Conservation (phyloP, 2,888 invertebrate genomes). For the Drosophila colorata region DNA sequence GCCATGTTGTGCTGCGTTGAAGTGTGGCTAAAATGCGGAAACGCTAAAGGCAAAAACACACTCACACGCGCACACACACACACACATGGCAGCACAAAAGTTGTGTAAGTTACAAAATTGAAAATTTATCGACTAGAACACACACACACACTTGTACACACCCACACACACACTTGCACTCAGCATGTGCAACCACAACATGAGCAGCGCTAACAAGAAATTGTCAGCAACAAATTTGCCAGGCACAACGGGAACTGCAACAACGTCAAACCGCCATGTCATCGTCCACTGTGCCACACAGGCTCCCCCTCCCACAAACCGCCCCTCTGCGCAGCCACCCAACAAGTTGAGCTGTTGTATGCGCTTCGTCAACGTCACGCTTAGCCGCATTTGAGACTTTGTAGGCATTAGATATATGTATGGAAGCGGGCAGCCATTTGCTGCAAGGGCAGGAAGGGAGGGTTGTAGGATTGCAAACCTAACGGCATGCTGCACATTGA, state of each 20-base stretch:
- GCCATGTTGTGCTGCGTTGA: conserved; percentile 69
- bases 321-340: conserved; percentile 1
- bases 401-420: conserved; percentile 63
- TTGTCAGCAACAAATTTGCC: conserved; percentile 75
- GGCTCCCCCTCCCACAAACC: background rate
- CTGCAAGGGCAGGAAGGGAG: background rate
- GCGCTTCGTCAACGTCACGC: conserved; percentile 78
- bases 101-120: conserved; percentile 66
- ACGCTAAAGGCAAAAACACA: conserved; percentile 54
- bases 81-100: conserved; percentile 4
- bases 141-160: conserved; percentile 32
- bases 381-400: conserved; percentile 73
- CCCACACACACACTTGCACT: conserved; percentile 15
- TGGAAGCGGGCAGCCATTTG: conserved; percentile 11
- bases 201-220: conserved; percentile 68
- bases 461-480: background rate
- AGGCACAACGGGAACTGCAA: conserved; percentile 40
- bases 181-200: conserved; percentile 55
- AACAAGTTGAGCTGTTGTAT: conserved; percentile 76
- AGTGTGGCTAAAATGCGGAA: conserved; percentile 77
- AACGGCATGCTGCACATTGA: conserved; percentile 16
- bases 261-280: conserved; percentile 54
- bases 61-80: background rate
- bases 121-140: conserved; percentile 78
- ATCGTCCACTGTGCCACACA: conserved; percentile 31